Base-by-base conservation (phyloP, 2,113 vertebrate species). In the Pardalotus punctatus region DNA sequence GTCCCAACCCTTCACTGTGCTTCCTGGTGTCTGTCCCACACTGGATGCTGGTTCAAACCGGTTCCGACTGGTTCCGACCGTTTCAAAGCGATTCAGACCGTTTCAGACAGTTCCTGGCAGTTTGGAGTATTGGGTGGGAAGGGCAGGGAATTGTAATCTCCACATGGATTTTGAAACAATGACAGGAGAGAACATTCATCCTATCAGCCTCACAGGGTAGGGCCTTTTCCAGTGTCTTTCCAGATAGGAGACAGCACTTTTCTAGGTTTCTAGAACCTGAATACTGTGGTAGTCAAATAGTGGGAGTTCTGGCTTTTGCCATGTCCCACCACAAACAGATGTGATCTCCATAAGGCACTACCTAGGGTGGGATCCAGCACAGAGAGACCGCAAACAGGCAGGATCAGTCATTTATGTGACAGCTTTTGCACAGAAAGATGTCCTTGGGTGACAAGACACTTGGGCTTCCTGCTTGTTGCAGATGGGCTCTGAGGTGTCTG, bases 181-280 rank as follows among this genome's bases (percentile, higher is more conserved):
- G 12, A 23, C 31, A 64, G 45, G 42, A 90, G 15, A 58, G 33
- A 71, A 38, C 12, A 72, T 58, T 42, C 29, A 33, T 77, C 71
- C 17, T 29, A 24, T 90, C n/a, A 65, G 33, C 18, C 20, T 27
- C 0, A 0, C 17, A 40, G 19, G 19, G 35, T 0, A 29, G n/a
- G 48, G 7, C n/a, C 54, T 73, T 47, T 81, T 58, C 42, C 51
- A 54, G 10, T 33, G 10, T 56, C 27, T 76, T 66, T 72, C 29
- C 38, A 67, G 47, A 7, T 2, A 48, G 19, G 24, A 71, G 16
- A 58, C 1, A 2, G 6, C 35, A 35, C 16, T 81, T 82, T 62
- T 24, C 19, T 31, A 23, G 3, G 3, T 94, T 78, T 70, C 24
- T 65, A 10, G 27, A 62, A 48, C 45, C 3, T 54, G 42, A 28